Evolutionary conservation across 2,888 invertebrate genomes (phyloP).

Genomic region (Hirtodrosophila duncani): DNA sequence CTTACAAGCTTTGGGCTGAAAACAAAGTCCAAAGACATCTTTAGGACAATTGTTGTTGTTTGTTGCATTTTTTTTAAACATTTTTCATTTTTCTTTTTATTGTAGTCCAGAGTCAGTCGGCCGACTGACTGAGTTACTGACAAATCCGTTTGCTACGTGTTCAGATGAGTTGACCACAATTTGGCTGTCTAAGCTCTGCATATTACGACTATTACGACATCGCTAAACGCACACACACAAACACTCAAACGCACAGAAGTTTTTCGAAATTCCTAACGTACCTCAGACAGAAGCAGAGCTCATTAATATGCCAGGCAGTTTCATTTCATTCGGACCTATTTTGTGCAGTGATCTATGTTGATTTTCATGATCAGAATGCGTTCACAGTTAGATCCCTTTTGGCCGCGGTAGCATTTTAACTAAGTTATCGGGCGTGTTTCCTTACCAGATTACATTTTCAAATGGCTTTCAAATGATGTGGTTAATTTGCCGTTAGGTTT

Average conservation of each 20-base stretch:
- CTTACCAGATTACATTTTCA: slow-evolving; percentile 43
- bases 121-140: slow-evolving; percentile 40
- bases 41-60: no score
- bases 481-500: slow-evolving; percentile 49
- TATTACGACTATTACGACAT: slow-evolving; percentile 50
- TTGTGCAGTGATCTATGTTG: slow-evolving; percentile 33
- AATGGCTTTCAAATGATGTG: slow-evolving; percentile 52
- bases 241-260: no score
- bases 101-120: no score
- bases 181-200: slow-evolving; percentile 20
- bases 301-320: slow-evolving; percentile 51
- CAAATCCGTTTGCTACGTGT: slow-evolving; percentile 37
- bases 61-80: no score
- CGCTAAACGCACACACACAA: slow-evolving; percentile 2
- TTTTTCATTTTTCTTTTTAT: no score
- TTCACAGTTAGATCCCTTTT: slow-evolving; percentile 54
- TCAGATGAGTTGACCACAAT: slow-evolving; percentile 22
- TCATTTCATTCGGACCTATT: slow-evolving; percentile 10
- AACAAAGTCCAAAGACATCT: not conserved
- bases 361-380: slow-evolving; percentile 41
- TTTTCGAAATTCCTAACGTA: slow-evolving; percentile 13
- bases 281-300: slow-evolving; percentile 27
- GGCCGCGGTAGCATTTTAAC: slow-evolving; percentile 36
- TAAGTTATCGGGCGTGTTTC: slow-evolving; percentile 36
- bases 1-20: no score